Evolutionary conservation across 2,888 invertebrate species (phyloP).

Genomic region (Lepidocyrtoides sp.): DNA sequence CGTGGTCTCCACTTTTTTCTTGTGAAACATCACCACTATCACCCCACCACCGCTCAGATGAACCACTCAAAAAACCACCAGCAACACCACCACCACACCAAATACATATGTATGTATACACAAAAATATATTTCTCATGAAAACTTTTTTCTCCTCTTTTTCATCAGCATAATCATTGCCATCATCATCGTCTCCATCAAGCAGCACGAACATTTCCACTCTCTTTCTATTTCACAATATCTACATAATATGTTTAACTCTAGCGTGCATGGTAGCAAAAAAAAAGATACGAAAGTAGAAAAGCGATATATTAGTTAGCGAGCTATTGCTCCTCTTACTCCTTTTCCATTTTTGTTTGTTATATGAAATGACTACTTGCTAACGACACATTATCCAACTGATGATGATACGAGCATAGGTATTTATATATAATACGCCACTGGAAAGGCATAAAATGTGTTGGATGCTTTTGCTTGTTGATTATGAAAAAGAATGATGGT

Average conservation of each 20-base stretch:
- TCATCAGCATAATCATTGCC: conserved; percentile 52
- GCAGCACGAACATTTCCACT: conserved; percentile 46
- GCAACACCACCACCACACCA: not conserved
- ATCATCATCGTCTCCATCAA: conserved; percentile 46
- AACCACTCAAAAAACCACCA: conserved; percentile 37
- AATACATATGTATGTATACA: not conserved
- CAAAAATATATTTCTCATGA: not conserved
- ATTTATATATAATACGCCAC: conserved; percentile 23
- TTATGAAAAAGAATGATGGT: conserved; percentile 38
- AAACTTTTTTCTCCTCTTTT: conserved; percentile 37
- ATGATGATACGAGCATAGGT: no score
- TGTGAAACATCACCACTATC: conserved; percentile 23
- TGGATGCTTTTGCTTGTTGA: conserved; percentile 39
- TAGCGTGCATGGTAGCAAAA: conserved; percentile 3
- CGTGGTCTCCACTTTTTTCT: conserved; percentile 14
- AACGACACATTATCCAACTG: conserved; percentile 62
- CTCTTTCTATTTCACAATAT: conserved; percentile 17
- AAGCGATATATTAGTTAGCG: conserved; percentile 31
- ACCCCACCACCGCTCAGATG: conserved; percentile 12
- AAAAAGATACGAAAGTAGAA: not conserved
- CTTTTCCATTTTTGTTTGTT: conserved; percentile 9
- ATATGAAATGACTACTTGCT: conserved; percentile 38
- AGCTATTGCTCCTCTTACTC: conserved; percentile 30
- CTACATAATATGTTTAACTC: conserved; percentile 6
- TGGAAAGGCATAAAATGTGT: conserved; percentile 32